Evolutionary conservation across 2,888 invertebrate species (phyloP).

Genomic region (Heterodera filipjevi): DNA sequence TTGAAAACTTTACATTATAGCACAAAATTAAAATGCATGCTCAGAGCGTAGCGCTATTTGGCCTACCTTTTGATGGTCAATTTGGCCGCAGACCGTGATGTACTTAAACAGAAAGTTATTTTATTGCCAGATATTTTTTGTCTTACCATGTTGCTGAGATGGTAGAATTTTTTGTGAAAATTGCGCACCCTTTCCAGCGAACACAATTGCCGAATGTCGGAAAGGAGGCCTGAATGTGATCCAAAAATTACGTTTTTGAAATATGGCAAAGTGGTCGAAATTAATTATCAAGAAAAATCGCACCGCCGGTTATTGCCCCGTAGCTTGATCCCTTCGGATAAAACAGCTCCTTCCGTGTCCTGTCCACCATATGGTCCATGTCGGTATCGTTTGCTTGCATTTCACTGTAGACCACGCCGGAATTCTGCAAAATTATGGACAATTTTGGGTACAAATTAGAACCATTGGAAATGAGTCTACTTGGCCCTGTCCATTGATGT

Average conservation of each 20-base stretch:
- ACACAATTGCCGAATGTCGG: conserved; percentile 81
- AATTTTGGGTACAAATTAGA: neutral
- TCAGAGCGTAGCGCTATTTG: neutral
- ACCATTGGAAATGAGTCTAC: conserved; percentile 62
- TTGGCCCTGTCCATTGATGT: conserved; percentile 80
- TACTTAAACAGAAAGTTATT: neutral
- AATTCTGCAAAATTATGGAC: conserved; percentile 70
- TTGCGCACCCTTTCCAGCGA: conserved; percentile 79
- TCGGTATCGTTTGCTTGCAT: conserved; percentile 71
- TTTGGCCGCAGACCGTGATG: conserved; percentile 31
- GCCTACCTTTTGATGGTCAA: conserved; percentile 37
- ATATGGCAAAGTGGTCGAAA: too few species aligned
- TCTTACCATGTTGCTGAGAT: conserved; percentile 81
- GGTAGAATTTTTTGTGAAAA: conserved; percentile 84
- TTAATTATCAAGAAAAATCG: neutral
- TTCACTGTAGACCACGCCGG: conserved; percentile 91
- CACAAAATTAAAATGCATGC: too few species aligned
- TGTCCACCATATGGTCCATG: conserved; percentile 58
- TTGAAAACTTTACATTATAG: neutral
- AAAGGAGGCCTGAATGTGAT: conserved; percentile 75
- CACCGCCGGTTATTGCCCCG: conserved; percentile 81
- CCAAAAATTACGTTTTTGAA: too few species aligned
- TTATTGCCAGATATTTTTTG: neutral
- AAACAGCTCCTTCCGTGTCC: conserved; percentile 40
- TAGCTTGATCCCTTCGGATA: conserved; percentile 84